Evolutionary conservation across 2,113 vertebrate genomes (phyloP).

Genomic region (Oxygymnocypris stewartii): DNA sequence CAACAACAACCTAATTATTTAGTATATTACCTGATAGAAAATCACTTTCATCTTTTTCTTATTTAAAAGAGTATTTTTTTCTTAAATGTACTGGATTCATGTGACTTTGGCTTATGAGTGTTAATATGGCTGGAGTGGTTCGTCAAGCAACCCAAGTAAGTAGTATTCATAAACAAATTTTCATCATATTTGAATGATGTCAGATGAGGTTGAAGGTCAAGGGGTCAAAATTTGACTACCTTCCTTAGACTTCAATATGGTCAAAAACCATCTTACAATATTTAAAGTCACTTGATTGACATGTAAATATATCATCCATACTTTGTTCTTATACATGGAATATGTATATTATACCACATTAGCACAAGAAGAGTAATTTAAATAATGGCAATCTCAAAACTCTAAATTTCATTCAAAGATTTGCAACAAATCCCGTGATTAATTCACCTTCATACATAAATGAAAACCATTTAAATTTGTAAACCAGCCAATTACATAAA

Average conservation of each 20-base stretch:
- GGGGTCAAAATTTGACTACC: background rate
- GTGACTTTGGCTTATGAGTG: background rate
- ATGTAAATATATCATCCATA: too few relatives aligned
- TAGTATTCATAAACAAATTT: background rate
- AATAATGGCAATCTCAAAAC: too few relatives aligned
- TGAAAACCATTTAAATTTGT: too few relatives aligned
- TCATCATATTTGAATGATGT: background rate
- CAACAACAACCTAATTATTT: too few relatives aligned
- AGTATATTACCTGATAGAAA: too few relatives aligned
- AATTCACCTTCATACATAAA: too few relatives aligned
- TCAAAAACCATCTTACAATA: background rate
- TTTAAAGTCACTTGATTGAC: background rate
- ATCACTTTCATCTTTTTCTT: background rate
- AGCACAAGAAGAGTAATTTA: too few relatives aligned
- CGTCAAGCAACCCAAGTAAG: background rate
- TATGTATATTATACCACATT: too few relatives aligned
- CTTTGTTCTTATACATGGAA: too few relatives aligned
- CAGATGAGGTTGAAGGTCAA: background rate
- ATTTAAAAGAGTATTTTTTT: background rate
- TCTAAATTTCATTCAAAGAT: too few relatives aligned
- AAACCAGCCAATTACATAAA: too few relatives aligned
- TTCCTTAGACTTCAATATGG: background rate
- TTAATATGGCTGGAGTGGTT: background rate
- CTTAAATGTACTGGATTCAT: background rate
- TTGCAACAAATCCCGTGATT: too few relatives aligned